Evolutionary conservation across 2,113 vertebrate species (phyloP).

Genomic region (Crypturellus undulatus): DNA sequence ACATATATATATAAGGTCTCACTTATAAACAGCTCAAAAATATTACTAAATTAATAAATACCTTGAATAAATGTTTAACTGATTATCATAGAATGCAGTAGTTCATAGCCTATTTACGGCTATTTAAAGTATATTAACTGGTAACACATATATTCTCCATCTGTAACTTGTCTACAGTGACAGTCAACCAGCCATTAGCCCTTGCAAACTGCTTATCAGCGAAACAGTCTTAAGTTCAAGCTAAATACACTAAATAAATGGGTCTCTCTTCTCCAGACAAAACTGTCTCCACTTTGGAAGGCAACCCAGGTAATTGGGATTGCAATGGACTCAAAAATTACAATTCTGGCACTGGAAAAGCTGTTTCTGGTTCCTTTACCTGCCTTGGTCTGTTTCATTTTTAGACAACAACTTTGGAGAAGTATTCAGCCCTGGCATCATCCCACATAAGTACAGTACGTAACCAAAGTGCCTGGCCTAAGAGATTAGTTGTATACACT

Average conservation of each 20-base stretch:
- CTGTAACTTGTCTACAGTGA: neutral
- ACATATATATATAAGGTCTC: neutral
- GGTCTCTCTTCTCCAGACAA: neutral
- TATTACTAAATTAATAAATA: neutral
- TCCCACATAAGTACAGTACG: neutral
- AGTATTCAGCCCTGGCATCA: neutral
- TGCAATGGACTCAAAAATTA: neutral
- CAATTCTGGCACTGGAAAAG: neutral
- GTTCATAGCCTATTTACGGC: neutral
- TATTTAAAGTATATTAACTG: constrained; percentile 7
- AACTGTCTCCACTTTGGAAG: neutral
- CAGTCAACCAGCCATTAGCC: neutral
- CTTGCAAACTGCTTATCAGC: neutral
- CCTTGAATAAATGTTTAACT: neutral
- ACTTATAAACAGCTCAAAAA: neutral
- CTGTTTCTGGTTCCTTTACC: neutral
- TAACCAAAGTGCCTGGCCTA: neutral
- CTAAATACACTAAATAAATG: neutral
- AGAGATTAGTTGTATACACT: neutral
- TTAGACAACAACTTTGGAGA: neutral
- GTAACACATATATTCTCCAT: neutral
- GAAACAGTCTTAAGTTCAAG: neutral
- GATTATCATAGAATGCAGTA: neutral
- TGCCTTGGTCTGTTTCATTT: neutral
- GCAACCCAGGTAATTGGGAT: neutral